Evolutionary conservation across 2,797 vertebrate genomes (phyloP).

Genomic region (Pseudomugil gertrudae): DNA sequence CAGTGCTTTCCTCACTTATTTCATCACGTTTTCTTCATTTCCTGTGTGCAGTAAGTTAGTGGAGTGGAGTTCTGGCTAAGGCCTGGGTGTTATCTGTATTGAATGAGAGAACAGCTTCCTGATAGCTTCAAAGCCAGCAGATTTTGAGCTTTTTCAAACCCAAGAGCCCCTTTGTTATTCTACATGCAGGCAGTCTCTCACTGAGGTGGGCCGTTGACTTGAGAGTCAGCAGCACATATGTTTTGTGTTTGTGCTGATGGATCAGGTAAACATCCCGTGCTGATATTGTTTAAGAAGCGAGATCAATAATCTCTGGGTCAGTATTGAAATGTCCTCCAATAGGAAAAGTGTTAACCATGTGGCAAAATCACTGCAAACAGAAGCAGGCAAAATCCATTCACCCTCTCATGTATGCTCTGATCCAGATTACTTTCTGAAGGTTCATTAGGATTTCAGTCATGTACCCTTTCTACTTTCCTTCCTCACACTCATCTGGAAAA

Average conservation of each 20-base stretch:
- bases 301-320: constrained; percentile 58
- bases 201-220: constrained; percentile 57
- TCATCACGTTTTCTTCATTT: constrained; percentile 77
- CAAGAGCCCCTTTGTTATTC: constrained; percentile 34
- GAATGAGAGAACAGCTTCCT: constrained; percentile 57
- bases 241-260: constrained; percentile 55
- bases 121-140: constrained; percentile 64
- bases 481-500: constrained; percentile 60
- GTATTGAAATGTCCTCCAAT: constrained; percentile 21
- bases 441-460: constrained; percentile 62
- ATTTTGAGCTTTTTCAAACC: constrained; percentile 49
- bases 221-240: constrained; percentile 59
- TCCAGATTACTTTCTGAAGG: constrained; percentile 69
- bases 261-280: constrained; percentile 40
- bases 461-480: constrained; percentile 17
- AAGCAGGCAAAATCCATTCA: constrained; percentile 64
- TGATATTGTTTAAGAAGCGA: constrained; percentile 43
- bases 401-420: constrained; percentile 28
- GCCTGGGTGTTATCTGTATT: constrained; percentile 61
- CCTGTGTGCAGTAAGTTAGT: constrained; percentile 66
- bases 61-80: constrained; percentile 42
- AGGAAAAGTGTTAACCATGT: constrained; percentile 29
- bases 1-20: constrained; percentile 54
- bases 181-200: constrained; percentile 35
- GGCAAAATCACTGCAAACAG: constrained; percentile 53